Base-by-base conservation (phyloP, 2,113 vertebrate species). In the Empidonax alnorum region DNA sequence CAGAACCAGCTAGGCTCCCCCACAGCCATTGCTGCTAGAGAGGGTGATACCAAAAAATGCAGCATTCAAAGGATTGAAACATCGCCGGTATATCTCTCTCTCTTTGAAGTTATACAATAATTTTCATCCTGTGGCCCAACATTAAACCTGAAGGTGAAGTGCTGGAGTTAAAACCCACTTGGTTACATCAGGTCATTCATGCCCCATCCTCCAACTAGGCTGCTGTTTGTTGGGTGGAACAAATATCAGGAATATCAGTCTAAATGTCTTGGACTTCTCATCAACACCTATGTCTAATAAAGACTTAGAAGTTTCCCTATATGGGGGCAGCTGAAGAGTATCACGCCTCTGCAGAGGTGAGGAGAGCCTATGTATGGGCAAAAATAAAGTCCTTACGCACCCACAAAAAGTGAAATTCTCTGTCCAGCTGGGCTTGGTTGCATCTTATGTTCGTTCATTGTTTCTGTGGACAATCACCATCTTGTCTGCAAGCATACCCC, bases 301-400 rank as follows among this genome's bases (percentile, higher is more conserved):
- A 84, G 58, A 20, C 5, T 46, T 59, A n/a, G 22, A 56, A 80
- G 5, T 19, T 24, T 3, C 42, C 5, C 39, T 69, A 8, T 0
- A 1, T 53, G 27, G 4, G 6, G 13, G 8, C 31, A 63, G 7
- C 7, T 67, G 39, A 72, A 63, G 52, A 53, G 5, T 6, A 49
- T n/a, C 21, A 39, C 12, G 28, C 4, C 23, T 42, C 16, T 53
- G 33, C 22, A 46, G 59, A 61, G 23, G 12, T 55, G 55, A 82
- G 33, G 20, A n/a, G 41, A 85, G 6, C 5, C 5, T 50, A 3
- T 33, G 9, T 80, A 25, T 77, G 77, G 63, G 19, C 14, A 61
- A 14, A 10, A 66, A 20, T 0, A 2, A 1, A 3, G 1, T 20
- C 15, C 27, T 65, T 30, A n/a, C 6, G 3, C 20, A 67, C 11